Evolutionary conservation across 2,888 invertebrate genomes (phyloP), one percentile per base, ranked within the genome.

Genomic region (Eulithis prunata): DNA sequence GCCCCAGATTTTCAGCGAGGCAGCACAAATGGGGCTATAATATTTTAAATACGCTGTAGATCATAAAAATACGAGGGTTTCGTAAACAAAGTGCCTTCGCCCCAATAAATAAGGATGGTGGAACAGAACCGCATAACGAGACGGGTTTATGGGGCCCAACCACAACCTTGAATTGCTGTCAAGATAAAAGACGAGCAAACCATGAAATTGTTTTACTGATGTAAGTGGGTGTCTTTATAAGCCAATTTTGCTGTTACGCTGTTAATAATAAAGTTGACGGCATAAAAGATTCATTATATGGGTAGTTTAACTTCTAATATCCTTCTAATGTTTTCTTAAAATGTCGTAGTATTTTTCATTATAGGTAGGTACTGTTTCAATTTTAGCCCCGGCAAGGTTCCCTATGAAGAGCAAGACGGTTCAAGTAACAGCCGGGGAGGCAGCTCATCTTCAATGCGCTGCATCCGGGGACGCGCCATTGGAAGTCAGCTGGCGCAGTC

Each of bases 381-480:
- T 10, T 69, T 45, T 80, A 96, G 97, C 97, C 2, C 97, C 97
- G 14, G 97, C 97, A 11, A 95, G 97, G 77, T 97, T 97, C 79
- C 95, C 96, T 57, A 96, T 97, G 86, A 97, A 97, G 88, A 95
- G 95, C 68, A 96, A 96, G 83, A 96, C 96, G 83, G 95, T 97
- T 73, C 96, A 96, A 75, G 96, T 97, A 65, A 96, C 96, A 38
- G 96, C 96, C 60, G 97, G 97, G 1, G 96, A 97, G 75, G 95
- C 96, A 67, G 97, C 97, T 1, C 96, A 96, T 79, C 94, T 98
- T 60, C 97, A 97, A 78, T 98, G 98, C 86, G 96, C 97, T 49
- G 97, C 97, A 1, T 95, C 96, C 66, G 97, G 98, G n/a, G 98
- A 98, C 85, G 96, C 96, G 66, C 97, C 97, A 0, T 94, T 98